Evolutionary conservation across 2,888 invertebrate genomes (phyloP), one percentile per base, ranked within the genome.

Genomic region (Euclidia mi): DNA sequence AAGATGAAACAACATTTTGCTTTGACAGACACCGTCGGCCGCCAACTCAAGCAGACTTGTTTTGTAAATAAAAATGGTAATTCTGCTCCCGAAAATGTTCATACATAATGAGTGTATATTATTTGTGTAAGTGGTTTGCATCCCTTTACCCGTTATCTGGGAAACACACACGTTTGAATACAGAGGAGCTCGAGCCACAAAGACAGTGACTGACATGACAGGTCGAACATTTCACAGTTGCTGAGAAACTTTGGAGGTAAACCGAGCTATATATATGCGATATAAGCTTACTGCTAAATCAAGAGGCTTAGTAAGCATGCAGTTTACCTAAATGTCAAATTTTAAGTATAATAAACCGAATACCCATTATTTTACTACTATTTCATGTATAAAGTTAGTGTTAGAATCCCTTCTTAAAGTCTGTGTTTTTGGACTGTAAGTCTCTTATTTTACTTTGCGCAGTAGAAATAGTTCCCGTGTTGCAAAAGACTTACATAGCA

Each of bases 71-170:
- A 35, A 43, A 29, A 37, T 37, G 14, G n/a, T 29, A 29, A 37
- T 50, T 3, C n/a, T 9, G 17, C 15, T 37, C 10, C 3, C 28
- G 28, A 11, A n/a, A 49, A 48, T 37, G 49, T 50, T 55, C 41
- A 43, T 46, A 43, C 14, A 31, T 35, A 2, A 38, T 38, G 15
- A n/a, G 7, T 18, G 51, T 28, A 17, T 56, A 45, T 42, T 29
- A 60, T 43, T 50, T 47, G 53, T 49, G 34, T 38, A 49, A 25
- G 31, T 37, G 34, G 41, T 41, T 34, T 12, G 31, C 34, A 11
- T 49, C 78, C 50, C 35, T 82, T 77, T 75, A 70, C 67, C 40
- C 77, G 79, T 84, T 86, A 85, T 84, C 84, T 76, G 51, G 60
- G 58, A 48, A 71, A 65, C 78, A 78, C 84, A 84, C 78, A 74